Evolutionary conservation across 2,113 vertebrate species (phyloP), one percentile per base, ranked within the genome.

Genomic region (Psittacula cyanocephala): DNA sequence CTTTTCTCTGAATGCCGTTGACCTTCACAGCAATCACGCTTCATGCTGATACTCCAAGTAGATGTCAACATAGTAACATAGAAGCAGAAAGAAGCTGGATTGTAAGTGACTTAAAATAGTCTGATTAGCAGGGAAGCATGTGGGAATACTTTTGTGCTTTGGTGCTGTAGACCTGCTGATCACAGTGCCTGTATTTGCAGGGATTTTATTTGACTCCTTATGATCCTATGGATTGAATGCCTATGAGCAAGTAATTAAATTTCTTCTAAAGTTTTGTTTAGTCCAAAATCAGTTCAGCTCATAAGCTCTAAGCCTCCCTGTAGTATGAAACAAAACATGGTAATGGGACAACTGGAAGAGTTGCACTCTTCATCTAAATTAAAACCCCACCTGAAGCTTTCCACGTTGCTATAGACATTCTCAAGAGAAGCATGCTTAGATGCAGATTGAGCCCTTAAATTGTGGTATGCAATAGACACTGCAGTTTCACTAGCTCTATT

Each of bases 1-100:
- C 46, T 70, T 87, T 91, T 44, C 62, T 82, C 41, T 86, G 46
- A 57, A 59, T 68, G 47, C 28, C 49, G 11, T 88, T 96, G 90
- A 71, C 77, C 55, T 90, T 88, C 41, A 79, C n/a, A 81, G 44
- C 50, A 75, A 37, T 83, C 8, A 0, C 68, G 29, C 74, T 85
- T 69, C 17, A 28, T 64, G 6, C 46, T 41, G 17, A 29, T 67
- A 63, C 49, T 86, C 60, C n/a, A 41, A 46, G 33, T 49, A 80
- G 59, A 71, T 60, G 80, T 68, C 76, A 86, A 49, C 31, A 41
- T 12, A 39, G 29, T 47, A 62, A 67, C 4, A 11, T 33, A 82
- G 1, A 81, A 60, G 6, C 25, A 88, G n/a, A 83, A 91, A 57
- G 50, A 81, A 91, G 4, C 46, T 67, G 71, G 28, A 50, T 41